Base-by-base conservation (phyloP, 2,797 vertebrate species). In the Enteromius argenteus region DNA sequence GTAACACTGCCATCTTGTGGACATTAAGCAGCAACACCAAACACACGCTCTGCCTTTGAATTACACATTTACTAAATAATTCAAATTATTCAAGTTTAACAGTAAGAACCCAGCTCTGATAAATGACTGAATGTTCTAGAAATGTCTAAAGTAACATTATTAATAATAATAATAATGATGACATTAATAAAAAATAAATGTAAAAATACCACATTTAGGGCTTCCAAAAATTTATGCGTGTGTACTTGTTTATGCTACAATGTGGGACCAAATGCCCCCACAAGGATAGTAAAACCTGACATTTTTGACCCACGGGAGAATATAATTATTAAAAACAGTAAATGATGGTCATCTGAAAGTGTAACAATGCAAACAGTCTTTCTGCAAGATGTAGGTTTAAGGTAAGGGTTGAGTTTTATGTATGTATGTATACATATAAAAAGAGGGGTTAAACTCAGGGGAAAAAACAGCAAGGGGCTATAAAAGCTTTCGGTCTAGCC, bases 401-500 rank as follows among this genome's bases (percentile, higher is more conserved):
- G 7, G 7, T 53, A 21, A 53, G 6, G 19, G 19, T 53, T 42
- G 2, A 8, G 9, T 42, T 42, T 2, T 8, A 39, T 39, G 7
- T 39, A 37, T 37, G 5, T 39, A 39, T 39, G 9, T 42, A 9
- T 42, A 42, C 10, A 42, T 42, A 42, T 42, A 42, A 2, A 42
- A 9, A 10, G 39, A 42, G 39, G 9, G 9, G 39, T 14, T 30
- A 62, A 62, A 30, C 60, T 30, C 51, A 37, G 8, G 5, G 13
- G 58, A 13, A 62, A 62, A 49, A 60, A 53, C 53, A 80, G 69
- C 5, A 10, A n/a, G 58, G 53, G 19, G 53, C 30, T 5, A 14
- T 27, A 10, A 53, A 46, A 90, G 90, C 89, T 93, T 92, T 89
- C 90, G 89, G 90, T 92, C 89, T 89, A 81, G 81, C 91, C 89